Conservation (phyloP, 2,797 vertebrate species). For the Aulostomus chinensis region DNA sequence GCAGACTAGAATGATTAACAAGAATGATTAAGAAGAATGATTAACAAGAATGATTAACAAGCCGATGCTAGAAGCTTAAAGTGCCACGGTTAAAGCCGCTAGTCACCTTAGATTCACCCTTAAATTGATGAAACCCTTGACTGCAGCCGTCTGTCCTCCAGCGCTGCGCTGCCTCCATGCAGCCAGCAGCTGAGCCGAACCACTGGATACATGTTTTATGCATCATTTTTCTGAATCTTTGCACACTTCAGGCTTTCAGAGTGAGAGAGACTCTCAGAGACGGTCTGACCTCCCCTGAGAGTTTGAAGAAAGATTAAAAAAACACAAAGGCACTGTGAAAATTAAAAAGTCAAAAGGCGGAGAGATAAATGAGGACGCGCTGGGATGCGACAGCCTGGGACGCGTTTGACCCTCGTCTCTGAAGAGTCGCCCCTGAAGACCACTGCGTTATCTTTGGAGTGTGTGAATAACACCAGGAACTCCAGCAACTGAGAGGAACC, state of each 20-base stretch:
- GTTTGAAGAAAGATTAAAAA: constrained; percentile 14
- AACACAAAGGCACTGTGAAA: not conserved
- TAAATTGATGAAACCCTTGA: no score
- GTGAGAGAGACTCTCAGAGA: not conserved
- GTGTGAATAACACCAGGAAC: no score
- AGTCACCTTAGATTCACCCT: no score
- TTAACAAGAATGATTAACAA: no score
- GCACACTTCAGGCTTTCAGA: not conserved
- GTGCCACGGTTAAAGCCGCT: not conserved
- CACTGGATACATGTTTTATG: no score
- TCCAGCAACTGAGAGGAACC: no score
- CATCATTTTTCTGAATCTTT: not conserved
- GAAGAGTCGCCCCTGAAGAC: not conserved
- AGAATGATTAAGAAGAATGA: no score
- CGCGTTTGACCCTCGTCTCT: not conserved
- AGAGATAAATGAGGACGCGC: not conserved
- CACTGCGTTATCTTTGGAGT: no score
- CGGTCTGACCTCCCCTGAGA: constrained; percentile 2
- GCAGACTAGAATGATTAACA: constrained; percentile 1
- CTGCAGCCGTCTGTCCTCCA: no score
- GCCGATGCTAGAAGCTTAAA: not conserved
- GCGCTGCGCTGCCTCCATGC: no score
- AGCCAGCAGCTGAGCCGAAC: no score
- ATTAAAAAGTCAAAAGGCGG: not conserved
- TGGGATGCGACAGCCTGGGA: constrained; percentile 2